phyloP scores from a whole-genome alignment of 2,888 invertebrate species.

The Drosophila falleni region DNA sequence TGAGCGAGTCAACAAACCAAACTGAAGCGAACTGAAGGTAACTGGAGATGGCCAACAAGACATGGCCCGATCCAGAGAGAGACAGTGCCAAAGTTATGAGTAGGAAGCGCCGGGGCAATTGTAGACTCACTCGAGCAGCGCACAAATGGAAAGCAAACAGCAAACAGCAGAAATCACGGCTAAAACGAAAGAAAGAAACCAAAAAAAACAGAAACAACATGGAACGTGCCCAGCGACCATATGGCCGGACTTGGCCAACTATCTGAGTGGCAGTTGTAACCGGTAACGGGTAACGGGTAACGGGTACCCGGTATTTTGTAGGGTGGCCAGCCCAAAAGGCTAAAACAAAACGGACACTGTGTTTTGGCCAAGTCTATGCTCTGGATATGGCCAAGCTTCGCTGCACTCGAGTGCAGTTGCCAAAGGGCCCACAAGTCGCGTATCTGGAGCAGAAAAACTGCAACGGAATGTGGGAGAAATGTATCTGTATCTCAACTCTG shows the following conservation, averaged over 20 bases:
- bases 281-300: constrained; percentile 5
- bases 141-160: constrained; percentile 69
- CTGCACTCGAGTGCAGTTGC: constrained; percentile 74
- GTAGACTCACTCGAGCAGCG: constrained; percentile 40
- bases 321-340: constrained; percentile 18
- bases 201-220: constrained; percentile 27
- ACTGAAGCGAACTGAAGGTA: constrained; percentile 38
- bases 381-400: constrained; percentile 60
- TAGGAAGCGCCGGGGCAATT: constrained; percentile 52
- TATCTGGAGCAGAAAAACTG: constrained; percentile 74
- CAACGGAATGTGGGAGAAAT: constrained; percentile 37
- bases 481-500: constrained; percentile 2
- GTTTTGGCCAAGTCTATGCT: constrained; percentile 34
- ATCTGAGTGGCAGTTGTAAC: constrained; percentile 6
- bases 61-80: constrained; percentile 1
- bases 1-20: constrained; percentile 59
- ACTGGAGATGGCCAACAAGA: constrained; percentile 51
- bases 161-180: constrained; percentile 43
- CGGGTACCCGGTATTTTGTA: neutral
- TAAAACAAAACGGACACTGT: constrained; percentile 29
- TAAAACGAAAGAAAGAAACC: constrained; percentile 7
- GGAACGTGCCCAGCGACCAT: constrained; percentile 63
- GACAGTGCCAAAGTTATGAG: constrained; percentile 47
- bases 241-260: constrained; percentile 51
- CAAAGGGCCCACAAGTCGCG: constrained; percentile 66